phyloP scores from a whole-genome alignment of 1,140 invertebrate species.

The Drosophila setifemur region DNA sequence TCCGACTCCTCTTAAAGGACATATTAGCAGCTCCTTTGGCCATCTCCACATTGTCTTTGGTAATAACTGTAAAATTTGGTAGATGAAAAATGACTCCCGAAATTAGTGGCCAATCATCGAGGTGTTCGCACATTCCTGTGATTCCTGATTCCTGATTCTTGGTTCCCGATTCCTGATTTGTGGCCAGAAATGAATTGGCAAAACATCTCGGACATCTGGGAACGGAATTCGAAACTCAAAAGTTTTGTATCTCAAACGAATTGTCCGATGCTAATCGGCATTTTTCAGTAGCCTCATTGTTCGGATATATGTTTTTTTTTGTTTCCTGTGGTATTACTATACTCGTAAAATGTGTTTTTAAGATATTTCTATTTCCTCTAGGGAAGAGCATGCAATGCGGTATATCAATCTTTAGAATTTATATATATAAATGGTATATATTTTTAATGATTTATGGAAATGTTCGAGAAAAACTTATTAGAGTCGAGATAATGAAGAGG shows the following conservation, averaged over 20 bases:
- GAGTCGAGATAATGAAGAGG: too few relatives aligned
- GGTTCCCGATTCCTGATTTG: conserved; percentile 1
- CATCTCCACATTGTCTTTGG: conserved; percentile 6
- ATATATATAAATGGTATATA: too few relatives aligned
- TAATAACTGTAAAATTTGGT: conserved; percentile 73
- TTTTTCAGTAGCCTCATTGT: neutral
- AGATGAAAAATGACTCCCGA: conserved; percentile 54
- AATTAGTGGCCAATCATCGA: conserved; percentile 18
- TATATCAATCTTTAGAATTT: too few relatives aligned
- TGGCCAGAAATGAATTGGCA: conserved; percentile 29
- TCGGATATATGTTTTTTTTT: neutral
- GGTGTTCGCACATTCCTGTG: conserved; percentile 52
- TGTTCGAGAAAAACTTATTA: too few relatives aligned
- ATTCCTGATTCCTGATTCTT: neutral
- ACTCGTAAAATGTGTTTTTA: too few relatives aligned
- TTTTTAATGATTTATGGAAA: too few relatives aligned
- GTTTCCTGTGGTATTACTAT: too few relatives aligned
- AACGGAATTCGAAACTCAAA: conserved; percentile 1
- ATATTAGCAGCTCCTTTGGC: conserved; percentile 11
- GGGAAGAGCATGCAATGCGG: too few relatives aligned
- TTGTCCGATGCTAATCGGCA: conserved; percentile 9
- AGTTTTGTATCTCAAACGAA: conserved; percentile 30
- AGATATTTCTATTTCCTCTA: too few relatives aligned
- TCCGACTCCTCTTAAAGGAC: conserved; percentile 1
- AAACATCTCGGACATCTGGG: conserved; percentile 17